Evolutionary conservation across 2,113 vertebrate species (phyloP), one percentile per base, ranked within the genome.

Genomic region (Nyctibius bracteatus): DNA sequence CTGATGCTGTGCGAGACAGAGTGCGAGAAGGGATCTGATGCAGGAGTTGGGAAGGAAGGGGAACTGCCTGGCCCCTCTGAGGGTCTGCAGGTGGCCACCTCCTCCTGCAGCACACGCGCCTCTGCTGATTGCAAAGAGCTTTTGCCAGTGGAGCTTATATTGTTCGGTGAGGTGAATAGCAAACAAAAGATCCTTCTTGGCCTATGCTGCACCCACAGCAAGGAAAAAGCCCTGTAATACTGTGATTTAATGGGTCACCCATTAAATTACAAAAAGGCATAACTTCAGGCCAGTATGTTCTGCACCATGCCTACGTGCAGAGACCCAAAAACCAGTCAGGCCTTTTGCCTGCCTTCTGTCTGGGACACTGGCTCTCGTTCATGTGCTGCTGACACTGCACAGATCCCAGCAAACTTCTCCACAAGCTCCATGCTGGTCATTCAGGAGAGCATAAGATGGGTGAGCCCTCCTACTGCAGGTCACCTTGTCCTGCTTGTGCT

Each of bases 61-160:
- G 31, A 39, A 2, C 9, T 1, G 2, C 14, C 37, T 0, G 1
- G 10, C 18, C 12, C 4, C 21, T 31, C 30, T 67, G 30, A 47
- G n/a, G n/a, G 9, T 44, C 39, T 47, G 24, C 15, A 13, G 7
- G 2, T 55, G 23, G 24, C 43, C 12, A 3, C 20, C 4, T 74
- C 13, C 35, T 70, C 31, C 25, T 7, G 66, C 18, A 35, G 25
- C 2, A 3, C 15, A 6, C 13, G 25, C 15, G 47, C 5, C 33
- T 59, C 37, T 81, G 16, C 30, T 22, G 11, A n/a, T 14, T 55
- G 35, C 58, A n/a, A n/a, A 73, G 37, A 51, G 18, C 7, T 49
- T 28, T 61, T 57, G n/a, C 37, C 39, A 51, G 31, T 8, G 6
- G 14, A 83, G 8, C 8, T 37, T 46, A 6, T 12, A 43, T 5